These are phyloP conservation scores for Ptyas mucosa DNA, from an alignment of 2,113 vertebrate species.

Conservation along the genomic window DNA sequence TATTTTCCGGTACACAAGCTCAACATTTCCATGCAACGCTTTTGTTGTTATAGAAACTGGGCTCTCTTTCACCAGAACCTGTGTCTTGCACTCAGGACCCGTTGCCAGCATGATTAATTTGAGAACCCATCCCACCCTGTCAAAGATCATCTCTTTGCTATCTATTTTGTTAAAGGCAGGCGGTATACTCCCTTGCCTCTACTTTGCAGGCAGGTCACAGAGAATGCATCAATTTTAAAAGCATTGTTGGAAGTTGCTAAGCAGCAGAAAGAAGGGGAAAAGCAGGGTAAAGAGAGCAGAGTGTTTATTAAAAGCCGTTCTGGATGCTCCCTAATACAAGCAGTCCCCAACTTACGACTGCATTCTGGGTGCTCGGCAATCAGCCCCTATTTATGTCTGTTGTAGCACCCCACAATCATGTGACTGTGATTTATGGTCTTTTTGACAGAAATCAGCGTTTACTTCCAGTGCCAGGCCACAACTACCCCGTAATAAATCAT, in stretches of 20 bases:
- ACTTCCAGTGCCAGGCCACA: not conserved
- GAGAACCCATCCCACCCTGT: not conserved
- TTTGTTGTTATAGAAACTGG: not conserved
- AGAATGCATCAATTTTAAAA: not conserved
- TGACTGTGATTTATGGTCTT: not conserved
- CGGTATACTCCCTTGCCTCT: not conserved
- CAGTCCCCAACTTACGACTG: not conserved
- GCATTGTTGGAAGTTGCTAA: slow-evolving; percentile 1
- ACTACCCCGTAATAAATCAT: not conserved
- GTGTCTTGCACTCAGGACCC: no score
- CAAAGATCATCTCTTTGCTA: not conserved
- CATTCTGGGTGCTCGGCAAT: not conserved
- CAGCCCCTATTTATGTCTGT: not conserved
- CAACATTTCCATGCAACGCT: not conserved
- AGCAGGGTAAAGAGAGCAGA: not conserved
- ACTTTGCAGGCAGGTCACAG: not conserved
- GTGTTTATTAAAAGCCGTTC: fast-evolving
- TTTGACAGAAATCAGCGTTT: not conserved
- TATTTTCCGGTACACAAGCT: not conserved
- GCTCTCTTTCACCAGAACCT: not conserved
- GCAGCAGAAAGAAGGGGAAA: not conserved
- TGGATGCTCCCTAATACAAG: not conserved
- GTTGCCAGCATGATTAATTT: not conserved
- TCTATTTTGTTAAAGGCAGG: not conserved
- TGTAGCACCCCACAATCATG: not conserved